Evolutionary conservation across 2,888 invertebrate species (phyloP).

Genomic region (Apamea crenata): DNA sequence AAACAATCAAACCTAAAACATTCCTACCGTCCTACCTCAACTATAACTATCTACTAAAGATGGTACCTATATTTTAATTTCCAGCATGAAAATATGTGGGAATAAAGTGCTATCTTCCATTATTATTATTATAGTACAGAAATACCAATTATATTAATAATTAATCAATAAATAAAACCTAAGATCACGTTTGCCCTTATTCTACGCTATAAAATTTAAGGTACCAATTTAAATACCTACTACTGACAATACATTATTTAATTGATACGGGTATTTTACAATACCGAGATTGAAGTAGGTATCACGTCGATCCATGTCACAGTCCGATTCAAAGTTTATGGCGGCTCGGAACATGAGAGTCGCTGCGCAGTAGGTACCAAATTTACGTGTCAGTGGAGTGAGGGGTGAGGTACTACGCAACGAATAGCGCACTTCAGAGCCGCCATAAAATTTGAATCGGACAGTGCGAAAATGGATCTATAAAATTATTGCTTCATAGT

Average conservation of each 20-base stretch:
- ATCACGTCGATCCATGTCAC: too few species aligned
- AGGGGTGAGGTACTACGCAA: too few species aligned
- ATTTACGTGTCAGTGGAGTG: too few species aligned
- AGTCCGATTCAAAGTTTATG: too few species aligned
- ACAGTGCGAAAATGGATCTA: not conserved
- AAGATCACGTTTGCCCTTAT: constrained; percentile 61
- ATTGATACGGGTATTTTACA: too few species aligned
- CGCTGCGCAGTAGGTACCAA: too few species aligned
- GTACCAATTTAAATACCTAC: not conserved
- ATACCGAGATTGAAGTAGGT: too few species aligned
- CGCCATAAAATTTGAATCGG: too few species aligned
- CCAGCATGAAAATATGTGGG: not conserved
- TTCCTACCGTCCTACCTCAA: not conserved
- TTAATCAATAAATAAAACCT: constrained; percentile 45
- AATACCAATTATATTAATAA: constrained; percentile 15
- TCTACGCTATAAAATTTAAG: constrained; percentile 15
- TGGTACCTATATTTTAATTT: not conserved
- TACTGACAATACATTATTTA: too few species aligned
- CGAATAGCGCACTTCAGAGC: too few species aligned
- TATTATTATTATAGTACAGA: not conserved
- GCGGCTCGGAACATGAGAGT: too few species aligned
- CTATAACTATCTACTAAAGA: not conserved
- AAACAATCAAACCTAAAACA: not conserved
- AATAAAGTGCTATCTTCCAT: constrained; percentile 7
- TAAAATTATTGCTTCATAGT: not conserved